Base-by-base conservation (phyloP, 1,140 invertebrate species). In the Carcinoscorpius rotundicauda region DNA sequence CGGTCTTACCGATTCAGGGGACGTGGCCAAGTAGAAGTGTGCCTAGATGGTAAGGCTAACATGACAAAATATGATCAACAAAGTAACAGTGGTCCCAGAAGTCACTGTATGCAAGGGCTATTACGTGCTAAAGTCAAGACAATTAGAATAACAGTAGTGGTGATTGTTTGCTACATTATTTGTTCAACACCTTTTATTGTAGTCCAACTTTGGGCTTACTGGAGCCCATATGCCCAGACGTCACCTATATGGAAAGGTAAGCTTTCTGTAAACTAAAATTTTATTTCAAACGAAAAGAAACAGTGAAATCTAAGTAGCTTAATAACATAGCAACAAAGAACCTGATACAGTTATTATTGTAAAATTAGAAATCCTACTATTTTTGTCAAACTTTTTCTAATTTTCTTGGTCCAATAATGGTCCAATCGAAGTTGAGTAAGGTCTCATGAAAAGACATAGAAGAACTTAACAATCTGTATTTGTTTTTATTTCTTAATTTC, bases 61-160 rank as follows among this genome's bases (percentile, higher is more conserved):
- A 57, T 10, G 55, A 11, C 11, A 57, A 57, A 10, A 10, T 57
- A 10, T 11, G 55, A 57, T 57, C 10, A 11, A 10, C 55, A 57
- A 10, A 57, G 55, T 10, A 2, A 57, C 55, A 57, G 55, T 57
- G 55, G 11, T 57, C 10, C 11, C 10, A 57, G 29, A 29, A 29
- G 29, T 29, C 60, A 61, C 9, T 11, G 11, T 10, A 6, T 61
- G 60, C 10, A 61, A 51, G 60, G 63, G 29, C 57, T 69, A 5
- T 61, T 52, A n/a, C 48, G 61, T 59, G 85, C 85, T 9, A 87
- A 87, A 75, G 83, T 89, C 66, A 87, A 87, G 73, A 89, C 88
- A 0, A 80, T 90, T 3, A 87, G 86, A 69, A 82, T 90, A 70
- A 90, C 87, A 1, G 76, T 90, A 49, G 83, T 84, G 0, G 87